A percentile compares a stretch with the other conserved stretches of the same genome.
Conservation (phyloP, 2,113 vertebrate genomes). For the Megaceryle maxima region DNA sequence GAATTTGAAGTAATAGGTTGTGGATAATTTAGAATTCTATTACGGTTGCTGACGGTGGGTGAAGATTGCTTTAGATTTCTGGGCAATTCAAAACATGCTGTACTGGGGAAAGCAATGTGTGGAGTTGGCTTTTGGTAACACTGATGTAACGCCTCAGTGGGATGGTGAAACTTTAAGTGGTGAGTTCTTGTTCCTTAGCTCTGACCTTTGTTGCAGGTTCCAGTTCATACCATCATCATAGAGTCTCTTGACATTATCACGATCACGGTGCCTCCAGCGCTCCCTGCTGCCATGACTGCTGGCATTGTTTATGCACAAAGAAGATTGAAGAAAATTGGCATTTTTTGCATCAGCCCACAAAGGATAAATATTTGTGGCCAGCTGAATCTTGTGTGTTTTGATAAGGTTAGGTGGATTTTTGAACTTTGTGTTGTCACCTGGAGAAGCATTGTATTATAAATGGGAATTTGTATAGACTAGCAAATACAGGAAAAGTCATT, state of each 20-base stretch:
- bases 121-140: not conserved
- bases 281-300: constrained; percentile 96
- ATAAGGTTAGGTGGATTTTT: constrained; percentile 83
- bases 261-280: constrained; percentile 95
- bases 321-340: constrained; percentile 87
- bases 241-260: constrained; percentile 98
- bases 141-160: not conserved
- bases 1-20: not conserved
- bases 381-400: constrained; percentile 96
- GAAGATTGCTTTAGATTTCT: not conserved
- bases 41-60: not conserved
- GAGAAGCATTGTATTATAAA: not conserved
- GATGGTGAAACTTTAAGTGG: not conserved
- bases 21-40: not conserved
- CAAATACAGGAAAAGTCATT: not conserved
- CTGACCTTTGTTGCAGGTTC: constrained; percentile 72
- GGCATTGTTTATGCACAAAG: constrained; percentile 96
- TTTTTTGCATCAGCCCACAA: constrained; percentile 98
- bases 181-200: not conserved
- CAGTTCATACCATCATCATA: constrained; percentile 85
- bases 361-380: constrained; percentile 98
- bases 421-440: not conserved
- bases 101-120: not conserved
- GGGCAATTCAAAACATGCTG: not conserved
- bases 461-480: not conserved